Conservation (phyloP, 1,140 invertebrate genomes). For the Branchinecta lindahli region DNA sequence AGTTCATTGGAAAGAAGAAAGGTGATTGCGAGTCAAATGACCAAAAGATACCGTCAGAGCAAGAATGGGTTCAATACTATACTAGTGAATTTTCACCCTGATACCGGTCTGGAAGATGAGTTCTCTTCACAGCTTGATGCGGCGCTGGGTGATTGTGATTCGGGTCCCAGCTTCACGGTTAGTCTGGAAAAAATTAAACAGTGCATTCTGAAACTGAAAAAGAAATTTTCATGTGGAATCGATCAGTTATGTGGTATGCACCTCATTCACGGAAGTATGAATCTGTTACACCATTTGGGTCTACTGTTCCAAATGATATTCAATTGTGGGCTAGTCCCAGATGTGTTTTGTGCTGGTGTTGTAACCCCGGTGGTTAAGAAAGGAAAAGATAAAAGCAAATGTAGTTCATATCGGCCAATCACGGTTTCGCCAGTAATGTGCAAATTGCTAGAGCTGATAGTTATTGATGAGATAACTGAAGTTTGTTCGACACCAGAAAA, state of each 20-base stretch:
- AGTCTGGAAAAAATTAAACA: conserved; percentile 9
- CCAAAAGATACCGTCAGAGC: too few relatives aligned
- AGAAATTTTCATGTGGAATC: background rate
- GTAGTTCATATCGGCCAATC: conserved; percentile 5
- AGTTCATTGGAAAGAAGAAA: too few relatives aligned
- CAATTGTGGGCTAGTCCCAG: background rate
- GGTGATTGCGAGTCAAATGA: too few relatives aligned
- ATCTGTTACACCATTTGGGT: background rate
- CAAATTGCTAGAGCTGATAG: conserved; percentile 8
- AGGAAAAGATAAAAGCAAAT: conserved; percentile 9
- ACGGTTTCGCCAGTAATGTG: conserved; percentile 4
- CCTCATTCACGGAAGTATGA: background rate
- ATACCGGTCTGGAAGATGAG: conserved; percentile 8
- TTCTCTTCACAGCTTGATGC: conserved; percentile 4
- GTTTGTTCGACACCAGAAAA: background rate
- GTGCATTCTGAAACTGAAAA: conserved; percentile 9
- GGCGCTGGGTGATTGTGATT: background rate
- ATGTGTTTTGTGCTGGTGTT: conserved; percentile 5
- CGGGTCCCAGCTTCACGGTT: conserved; percentile 4
- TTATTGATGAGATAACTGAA: conserved; percentile 6
- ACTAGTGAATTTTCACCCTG: too few relatives aligned
- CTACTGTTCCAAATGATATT: background rate
- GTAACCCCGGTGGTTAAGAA: conserved; percentile 7
- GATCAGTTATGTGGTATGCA: conserved; percentile 5
- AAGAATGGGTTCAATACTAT: too few relatives aligned